Evolutionary conservation across 2,797 vertebrate species (phyloP).

Genomic region (Kryptolebias ocellatus): DNA sequence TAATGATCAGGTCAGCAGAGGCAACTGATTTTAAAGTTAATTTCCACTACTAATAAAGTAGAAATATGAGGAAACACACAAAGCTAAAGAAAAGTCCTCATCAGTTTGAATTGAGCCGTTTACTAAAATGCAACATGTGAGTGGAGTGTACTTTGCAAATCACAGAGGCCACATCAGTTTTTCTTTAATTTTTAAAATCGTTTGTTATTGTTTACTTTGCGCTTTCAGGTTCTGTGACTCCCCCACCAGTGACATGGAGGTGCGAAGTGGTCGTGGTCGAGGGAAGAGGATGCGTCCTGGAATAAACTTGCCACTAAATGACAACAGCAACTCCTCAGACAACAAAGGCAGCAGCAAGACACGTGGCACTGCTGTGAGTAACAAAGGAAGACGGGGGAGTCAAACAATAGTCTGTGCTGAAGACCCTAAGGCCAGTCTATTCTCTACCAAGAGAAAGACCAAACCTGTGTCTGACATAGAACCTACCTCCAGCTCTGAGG

Average conservation of each 20-base stretch:
- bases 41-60: no score
- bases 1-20: no score
- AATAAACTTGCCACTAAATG: constrained; percentile 91
- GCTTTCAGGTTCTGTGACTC: constrained; percentile 94
- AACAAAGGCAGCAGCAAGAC: constrained; percentile 93
- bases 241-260: constrained; percentile 97
- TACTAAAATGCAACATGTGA: no score
- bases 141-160: no score
- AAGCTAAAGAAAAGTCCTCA: no score
- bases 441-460: constrained; percentile 92
- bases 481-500: constrained; percentile 98
- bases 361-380: constrained; percentile 89
- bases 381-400: constrained; percentile 95
- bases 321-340: constrained; percentile 89
- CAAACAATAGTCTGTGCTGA: constrained; percentile 86
- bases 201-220: not conserved
- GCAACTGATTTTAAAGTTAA: no score
- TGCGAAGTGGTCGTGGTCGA: constrained; percentile 95
- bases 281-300: constrained; percentile 96
- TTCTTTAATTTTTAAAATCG: no score
- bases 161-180: no score
- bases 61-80: no score
- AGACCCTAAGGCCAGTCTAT: constrained; percentile 95
- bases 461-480: constrained; percentile 97
- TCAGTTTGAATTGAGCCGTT: no score